Percentiles rank a stretch among this genome's conserved stretches.
phyloP scores from a whole-genome alignment of 2,797 vertebrate genomes.

The Ctenopoma kingsleyae region DNA sequence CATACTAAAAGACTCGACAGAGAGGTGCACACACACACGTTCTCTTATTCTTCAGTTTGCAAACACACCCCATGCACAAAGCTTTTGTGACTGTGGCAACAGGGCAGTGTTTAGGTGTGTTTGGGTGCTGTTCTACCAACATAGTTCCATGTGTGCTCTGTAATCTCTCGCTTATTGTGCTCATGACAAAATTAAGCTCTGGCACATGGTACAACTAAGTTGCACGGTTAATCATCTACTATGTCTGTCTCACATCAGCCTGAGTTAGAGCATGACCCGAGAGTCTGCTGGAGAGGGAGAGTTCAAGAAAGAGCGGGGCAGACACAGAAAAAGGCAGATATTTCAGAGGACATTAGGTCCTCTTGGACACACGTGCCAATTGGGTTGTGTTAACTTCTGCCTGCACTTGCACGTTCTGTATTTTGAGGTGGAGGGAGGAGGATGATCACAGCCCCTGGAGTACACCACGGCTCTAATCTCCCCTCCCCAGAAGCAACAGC shows the following conservation, averaged over 20 bases:
- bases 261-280: conserved; percentile 19
- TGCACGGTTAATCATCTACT: conserved; percentile 67
- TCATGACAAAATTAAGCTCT: conserved; percentile 45
- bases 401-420: conserved; percentile 46
- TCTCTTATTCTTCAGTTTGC: conserved; percentile 28
- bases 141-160: conserved; percentile 39
- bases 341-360: conserved; percentile 20
- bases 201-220: conserved; percentile 32
- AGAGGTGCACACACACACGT: background rate
- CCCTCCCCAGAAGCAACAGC: conserved; percentile 47
- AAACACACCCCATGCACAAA: conserved; percentile 56
- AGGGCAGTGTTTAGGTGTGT: conserved; percentile 64
- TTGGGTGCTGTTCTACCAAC: conserved; percentile 42
- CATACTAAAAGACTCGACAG: conserved; percentile 7
- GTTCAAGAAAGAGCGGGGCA: background rate
- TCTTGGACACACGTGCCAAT: conserved; percentile 43
- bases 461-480: conserved; percentile 25
- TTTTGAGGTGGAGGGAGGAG: conserved; percentile 42
- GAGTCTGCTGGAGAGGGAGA: conserved; percentile 17
- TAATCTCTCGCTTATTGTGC: conserved; percentile 61
- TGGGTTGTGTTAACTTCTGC: conserved; percentile 40
- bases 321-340: conserved; percentile 6
- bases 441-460: conserved; percentile 51
- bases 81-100: conserved; percentile 47
- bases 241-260: conserved; percentile 25